Evolutionary conservation across 2,888 invertebrate genomes (phyloP).

Genomic region (Sthenelais limicola): DNA sequence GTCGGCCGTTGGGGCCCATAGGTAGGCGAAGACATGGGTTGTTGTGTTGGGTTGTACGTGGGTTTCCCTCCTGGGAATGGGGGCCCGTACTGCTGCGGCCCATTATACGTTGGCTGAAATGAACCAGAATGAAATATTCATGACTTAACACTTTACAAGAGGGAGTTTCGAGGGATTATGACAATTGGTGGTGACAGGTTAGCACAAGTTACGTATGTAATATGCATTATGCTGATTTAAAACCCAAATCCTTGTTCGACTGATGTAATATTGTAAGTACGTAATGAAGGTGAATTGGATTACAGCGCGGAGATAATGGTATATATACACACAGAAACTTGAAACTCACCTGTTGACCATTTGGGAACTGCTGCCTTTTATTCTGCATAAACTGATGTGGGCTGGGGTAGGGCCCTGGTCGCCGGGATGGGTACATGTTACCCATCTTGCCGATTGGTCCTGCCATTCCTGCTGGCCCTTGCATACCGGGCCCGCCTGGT

Average conservation of each 20-base stretch:
- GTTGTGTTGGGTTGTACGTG: conserved; percentile 66
- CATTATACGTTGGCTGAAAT: conserved; percentile 28
- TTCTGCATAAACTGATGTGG: conserved; percentile 89
- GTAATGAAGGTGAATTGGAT: background rate
- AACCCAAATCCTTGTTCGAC: background rate
- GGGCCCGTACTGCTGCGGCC: conserved; percentile 68
- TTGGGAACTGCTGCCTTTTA: conserved; percentile 77
- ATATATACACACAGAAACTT: background rate
- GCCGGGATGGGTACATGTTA: conserved; percentile 62
- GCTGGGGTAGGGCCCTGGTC: conserved; percentile 88
- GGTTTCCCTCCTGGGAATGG: conserved; percentile 65
- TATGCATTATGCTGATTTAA: too few species aligned
- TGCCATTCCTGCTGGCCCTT: conserved; percentile 47
- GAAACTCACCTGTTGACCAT: conserved; percentile 42
- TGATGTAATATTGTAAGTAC: too few species aligned
- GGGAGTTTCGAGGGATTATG: too few species aligned
- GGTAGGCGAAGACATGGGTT: conserved; percentile 59
- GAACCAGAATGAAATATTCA: too few species aligned
- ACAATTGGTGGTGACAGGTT: too few species aligned
- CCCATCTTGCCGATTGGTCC: conserved; percentile 51
- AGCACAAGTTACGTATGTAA: too few species aligned
- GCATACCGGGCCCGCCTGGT: conserved; percentile 31
- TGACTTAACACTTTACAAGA: too few species aligned
- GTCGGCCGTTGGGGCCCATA: conserved; percentile 60
- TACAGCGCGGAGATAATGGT: background rate